Evolutionary conservation across 37 sponge, comb jelly and placozoan genomes (phyloP), one percentile per base, ranked within the genome.

Genomic region (Oopsacas minuta): DNA sequence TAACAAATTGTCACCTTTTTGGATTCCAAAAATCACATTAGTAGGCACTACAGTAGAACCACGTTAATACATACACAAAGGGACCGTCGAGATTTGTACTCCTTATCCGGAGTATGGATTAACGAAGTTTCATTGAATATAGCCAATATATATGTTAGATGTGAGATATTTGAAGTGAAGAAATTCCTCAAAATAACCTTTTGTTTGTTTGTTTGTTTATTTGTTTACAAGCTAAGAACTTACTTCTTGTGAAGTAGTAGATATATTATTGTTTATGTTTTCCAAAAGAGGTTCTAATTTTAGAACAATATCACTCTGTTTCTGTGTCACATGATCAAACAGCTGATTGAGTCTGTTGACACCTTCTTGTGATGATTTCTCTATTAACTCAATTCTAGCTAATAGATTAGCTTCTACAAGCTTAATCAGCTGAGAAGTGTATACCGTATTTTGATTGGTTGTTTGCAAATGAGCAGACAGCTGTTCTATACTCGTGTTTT

Each of bases 351-450:
- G 20, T 61, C 75, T 61, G 28, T 5, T 61, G 75, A 34, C 75
- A 3, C 32, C 7, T 5, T 61, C 75, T 3, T 12, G 75, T 32
- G 28, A 20, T n/a, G 75, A 25, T 3, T 61, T 61, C 75, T 61
- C 75, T 3, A 61, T 34, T 32, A 5, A 25, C 7, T 61, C 75
- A 3, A 61, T 25, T n/a, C 28, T 61, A 61, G 75, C 75, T 34
- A 61, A n/a, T 61, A 61, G 75, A 61, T 12, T 61, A 25, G 30
- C 22, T 12, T 61, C 75, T n/a, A 61, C 22, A 10, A 25, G 75
- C 75, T 61, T 61, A n/a, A 61, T 12, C 22, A 61, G 75, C 75
- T 61, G 75, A 34, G 75, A 61, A 34, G 75, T 61, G 75, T 61
- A 61, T 10, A 61, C 75, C 22, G 28, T 34, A n/a, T 61, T 61